A percentile compares a stretch with the other conserved stretches of the same genome.
Evolutionary conservation across 2,113 vertebrate genomes (phyloP).

Genomic region (Piprites chloris): DNA sequence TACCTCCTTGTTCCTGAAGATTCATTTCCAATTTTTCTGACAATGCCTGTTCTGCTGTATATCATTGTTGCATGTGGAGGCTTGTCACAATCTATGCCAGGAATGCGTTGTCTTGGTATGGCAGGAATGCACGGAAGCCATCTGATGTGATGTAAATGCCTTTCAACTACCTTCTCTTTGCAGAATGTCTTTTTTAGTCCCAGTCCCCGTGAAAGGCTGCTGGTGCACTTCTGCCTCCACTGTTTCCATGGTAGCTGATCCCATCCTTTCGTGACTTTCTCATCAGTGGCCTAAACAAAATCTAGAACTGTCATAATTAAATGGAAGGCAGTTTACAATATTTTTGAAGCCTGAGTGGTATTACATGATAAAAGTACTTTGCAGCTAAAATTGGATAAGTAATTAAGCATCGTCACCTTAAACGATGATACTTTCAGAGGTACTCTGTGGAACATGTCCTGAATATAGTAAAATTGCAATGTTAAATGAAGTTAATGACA

Average conservation of each 20-base stretch:
- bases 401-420: constrained; percentile 47
- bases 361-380: not conserved
- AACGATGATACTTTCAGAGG: not conserved
- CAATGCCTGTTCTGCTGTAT: not conserved
- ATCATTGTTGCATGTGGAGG: not conserved
- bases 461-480: not conserved
- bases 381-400: not conserved
- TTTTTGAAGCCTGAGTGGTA: not conserved
- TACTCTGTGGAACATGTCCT: not conserved
- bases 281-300: constrained; percentile 36
- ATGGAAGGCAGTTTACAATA: not conserved
- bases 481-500: constrained; percentile 35
- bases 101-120: not conserved
- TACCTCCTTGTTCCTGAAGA: not conserved
- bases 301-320: not conserved
- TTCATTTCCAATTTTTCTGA: not conserved
- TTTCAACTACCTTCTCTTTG: not conserved
- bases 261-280: not conserved
- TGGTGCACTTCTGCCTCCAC: constrained; percentile 4
- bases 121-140: not conserved
- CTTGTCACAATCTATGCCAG: not conserved
- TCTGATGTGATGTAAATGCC: not conserved
- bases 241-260: constrained; percentile 45
- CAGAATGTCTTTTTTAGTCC: not conserved
- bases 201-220: not conserved